Conservation (phyloP, 2,113 vertebrate genomes). For the Calyptomena viridis region DNA sequence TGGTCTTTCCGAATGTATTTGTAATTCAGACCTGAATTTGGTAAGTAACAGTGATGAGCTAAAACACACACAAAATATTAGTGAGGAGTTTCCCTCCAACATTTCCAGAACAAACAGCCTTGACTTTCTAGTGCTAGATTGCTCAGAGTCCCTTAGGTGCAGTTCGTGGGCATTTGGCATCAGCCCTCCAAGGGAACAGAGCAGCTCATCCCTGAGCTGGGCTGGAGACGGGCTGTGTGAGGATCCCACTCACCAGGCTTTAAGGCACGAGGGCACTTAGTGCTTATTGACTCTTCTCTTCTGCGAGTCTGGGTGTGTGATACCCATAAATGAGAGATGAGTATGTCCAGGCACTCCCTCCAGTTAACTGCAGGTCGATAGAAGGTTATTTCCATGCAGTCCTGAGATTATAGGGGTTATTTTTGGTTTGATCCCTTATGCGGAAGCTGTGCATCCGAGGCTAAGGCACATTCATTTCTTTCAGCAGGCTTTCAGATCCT, state of each 20-base stretch:
- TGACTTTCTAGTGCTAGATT: neutral
- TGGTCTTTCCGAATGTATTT: neutral
- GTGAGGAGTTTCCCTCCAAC: neutral
- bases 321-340: neutral
- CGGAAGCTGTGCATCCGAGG: neutral
- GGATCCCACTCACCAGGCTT: neutral
- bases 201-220: neutral
- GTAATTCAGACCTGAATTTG: neutral
- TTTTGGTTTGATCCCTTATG: neutral
- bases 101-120: neutral
- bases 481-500: neutral
- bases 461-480: neutral
- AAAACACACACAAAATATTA: neutral
- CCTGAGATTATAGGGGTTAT: neutral
- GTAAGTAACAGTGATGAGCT: neutral
- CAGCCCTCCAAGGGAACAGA: neutral
- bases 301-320: rapidly evolving
- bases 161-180: neutral
- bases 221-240: neutral
- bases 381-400: neutral
- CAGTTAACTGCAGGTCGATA: neutral
- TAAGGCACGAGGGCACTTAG: neutral
- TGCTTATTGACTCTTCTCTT: neutral
- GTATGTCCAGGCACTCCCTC: neutral
- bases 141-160: neutral